These are phyloP conservation scores for Chauna torquata DNA, from an alignment of 2,113 vertebrate species.

Conservation along the genomic window DNA sequence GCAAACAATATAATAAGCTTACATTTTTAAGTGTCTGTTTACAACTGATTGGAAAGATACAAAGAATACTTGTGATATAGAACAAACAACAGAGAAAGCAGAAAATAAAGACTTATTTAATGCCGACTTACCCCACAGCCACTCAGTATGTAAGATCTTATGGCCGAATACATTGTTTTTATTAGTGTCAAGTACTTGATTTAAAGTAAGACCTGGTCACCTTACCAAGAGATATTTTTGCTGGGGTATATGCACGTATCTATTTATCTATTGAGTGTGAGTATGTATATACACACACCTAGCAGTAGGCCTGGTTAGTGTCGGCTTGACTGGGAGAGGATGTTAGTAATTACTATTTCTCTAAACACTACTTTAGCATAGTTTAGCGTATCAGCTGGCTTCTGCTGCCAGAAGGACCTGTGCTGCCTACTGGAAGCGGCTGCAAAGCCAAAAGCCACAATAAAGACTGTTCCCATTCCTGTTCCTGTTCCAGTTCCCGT, in stretches of 20 bases:
- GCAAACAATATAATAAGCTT: background rate
- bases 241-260: background rate
- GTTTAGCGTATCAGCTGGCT: slow-evolving; percentile 55
- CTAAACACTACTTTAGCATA: slow-evolving; percentile 62
- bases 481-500: background rate
- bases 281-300: slow-evolving; percentile 64
- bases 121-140: background rate
- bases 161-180: slow-evolving; percentile 36
- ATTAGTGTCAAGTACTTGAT: slow-evolving; percentile 64
- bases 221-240: slow-evolving; percentile 44
- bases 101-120: background rate
- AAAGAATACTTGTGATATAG: background rate
- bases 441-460: background rate
- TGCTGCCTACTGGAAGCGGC: slow-evolving; percentile 45
- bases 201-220: slow-evolving; percentile 50
- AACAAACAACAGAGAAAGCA: background rate
- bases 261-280: slow-evolving; percentile 62
- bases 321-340: slow-evolving; percentile 59
- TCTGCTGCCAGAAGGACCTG: slow-evolving; percentile 41
- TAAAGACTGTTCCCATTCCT: background rate
- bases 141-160: background rate
- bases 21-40: background rate
- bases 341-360: slow-evolving; percentile 67
- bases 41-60: background rate
- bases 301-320: slow-evolving; percentile 63